A percentile compares a stretch with the other conserved stretches of the same genome.
These are phyloP conservation scores for Brachypterus glaber DNA, from an alignment of 2,888 invertebrate genomes.

Conservation along the genomic window DNA sequence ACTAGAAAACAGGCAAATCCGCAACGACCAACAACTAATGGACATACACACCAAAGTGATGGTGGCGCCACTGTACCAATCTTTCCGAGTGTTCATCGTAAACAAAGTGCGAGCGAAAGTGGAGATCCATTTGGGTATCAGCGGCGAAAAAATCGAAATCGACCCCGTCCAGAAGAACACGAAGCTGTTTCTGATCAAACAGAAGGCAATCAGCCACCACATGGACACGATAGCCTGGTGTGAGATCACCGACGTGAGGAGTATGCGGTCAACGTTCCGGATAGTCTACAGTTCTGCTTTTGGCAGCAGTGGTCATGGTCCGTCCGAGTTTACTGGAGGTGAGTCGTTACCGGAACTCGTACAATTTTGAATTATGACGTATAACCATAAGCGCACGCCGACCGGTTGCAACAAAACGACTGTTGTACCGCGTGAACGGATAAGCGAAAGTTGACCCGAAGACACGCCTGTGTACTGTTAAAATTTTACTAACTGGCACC, in stretches of 20 bases:
- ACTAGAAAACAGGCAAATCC: conserved; percentile 36
- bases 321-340: conserved; percentile 4
- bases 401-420: too few species aligned
- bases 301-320: conserved; percentile 8
- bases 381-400: too few species aligned
- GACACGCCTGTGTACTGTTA: too few species aligned
- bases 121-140: conserved; percentile 78
- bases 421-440: too few species aligned
- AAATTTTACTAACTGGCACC: too few species aligned
- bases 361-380: too few species aligned
- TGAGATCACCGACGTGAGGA: conserved; percentile 68
- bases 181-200: conserved; percentile 43
- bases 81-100: conserved; percentile 66
- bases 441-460: too few species aligned
- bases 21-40: conserved; percentile 52
- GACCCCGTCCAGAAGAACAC: conserved; percentile 65
- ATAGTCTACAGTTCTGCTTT: conserved; percentile 51
- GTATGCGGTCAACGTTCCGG: conserved; percentile 62
- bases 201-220: conserved; percentile 73
- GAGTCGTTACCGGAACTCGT: too few species aligned
- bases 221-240: conserved; percentile 84
- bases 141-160: conserved; percentile 85
- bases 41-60: conserved; percentile 67
- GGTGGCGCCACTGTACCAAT: conserved; percentile 80
- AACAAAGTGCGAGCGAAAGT: conserved; percentile 74